Conservation (phyloP, 2,888 invertebrate genomes). For the Minunthozetes semirufus region DNA sequence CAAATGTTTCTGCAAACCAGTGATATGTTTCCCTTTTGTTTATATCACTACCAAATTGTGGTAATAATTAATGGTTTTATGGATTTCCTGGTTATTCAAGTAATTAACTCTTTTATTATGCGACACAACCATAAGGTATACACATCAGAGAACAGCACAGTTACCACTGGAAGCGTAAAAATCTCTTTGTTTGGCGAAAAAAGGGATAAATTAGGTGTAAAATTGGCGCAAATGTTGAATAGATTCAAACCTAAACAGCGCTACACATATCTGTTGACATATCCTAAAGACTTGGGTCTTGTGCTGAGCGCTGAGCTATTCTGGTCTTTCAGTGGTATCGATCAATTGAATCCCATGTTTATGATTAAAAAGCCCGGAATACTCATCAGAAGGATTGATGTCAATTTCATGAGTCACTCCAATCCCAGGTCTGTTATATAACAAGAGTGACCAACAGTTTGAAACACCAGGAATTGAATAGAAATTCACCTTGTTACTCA, state of each 20-base stretch:
- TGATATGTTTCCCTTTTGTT: constrained; percentile 18
- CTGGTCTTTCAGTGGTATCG: constrained; percentile 21
- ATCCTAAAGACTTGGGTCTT: constrained; percentile 30
- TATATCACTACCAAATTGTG: constrained; percentile 27
- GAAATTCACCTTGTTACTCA: too few relatives aligned
- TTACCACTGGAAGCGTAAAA: constrained; percentile 10
- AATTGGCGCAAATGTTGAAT: constrained; percentile 18
- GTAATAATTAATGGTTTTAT: too few relatives aligned
- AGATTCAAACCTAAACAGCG: neutral
- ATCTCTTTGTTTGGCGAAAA: constrained; percentile 22
- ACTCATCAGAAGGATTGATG: neutral
- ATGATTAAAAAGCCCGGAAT: constrained; percentile 6
- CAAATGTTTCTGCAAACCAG: constrained; percentile 5
- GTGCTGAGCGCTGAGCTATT: constrained; percentile 3
- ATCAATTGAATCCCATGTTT: constrained; percentile 7
- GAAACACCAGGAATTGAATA: too few relatives aligned
- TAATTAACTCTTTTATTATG: too few relatives aligned
- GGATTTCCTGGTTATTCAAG: too few relatives aligned
- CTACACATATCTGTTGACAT: constrained; percentile 33
- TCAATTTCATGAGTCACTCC: constrained; percentile 24
- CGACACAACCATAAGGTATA: neutral
- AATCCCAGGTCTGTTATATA: neutral
- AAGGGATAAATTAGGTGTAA: neutral
- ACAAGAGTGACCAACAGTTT: too few relatives aligned
- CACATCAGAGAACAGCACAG: constrained; percentile 10